Evolutionary conservation across 1,140 invertebrate genomes (phyloP), one percentile per base, ranked within the genome.

Genomic region (Pomacea maculata): DNA sequence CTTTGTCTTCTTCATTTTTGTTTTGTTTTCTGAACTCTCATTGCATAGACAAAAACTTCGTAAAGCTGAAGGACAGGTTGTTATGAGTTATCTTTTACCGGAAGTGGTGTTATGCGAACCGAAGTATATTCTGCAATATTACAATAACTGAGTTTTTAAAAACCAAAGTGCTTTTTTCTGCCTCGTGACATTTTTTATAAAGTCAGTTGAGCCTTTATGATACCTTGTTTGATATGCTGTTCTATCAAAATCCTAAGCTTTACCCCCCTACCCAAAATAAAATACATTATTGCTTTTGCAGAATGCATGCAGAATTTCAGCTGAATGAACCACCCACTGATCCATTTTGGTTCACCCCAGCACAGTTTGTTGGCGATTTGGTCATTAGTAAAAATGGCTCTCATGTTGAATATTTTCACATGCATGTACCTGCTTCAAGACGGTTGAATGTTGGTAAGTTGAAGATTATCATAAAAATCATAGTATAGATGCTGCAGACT

Each of bases 321-420:
- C 79, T 92, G 64, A 92, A 92, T 85, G 85, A 90, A 54, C 91
- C 91, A 11, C 91, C 91, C n/a, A 82, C 83, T 63, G 85, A 86
- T 78, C 91, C 91, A 82, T 92, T 92, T 80, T 92, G 91, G 91
- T 92, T 91, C 82, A 92, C 91, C 12, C 92, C 92, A 52, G 89
- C 88, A 14, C 91, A 92, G 84, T 91, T 92, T 78, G 88, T 84
- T 9, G 91, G 90, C 19, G 83, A 85, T 68, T 64, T 91, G 21
- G 87, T 89, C 15, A 86, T 91, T 45, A 79, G 84, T 14, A 83
- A 82, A 81, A 86, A 91, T 85, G 80, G 82, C 6, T 84, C 82
- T 54, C 80, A 85, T 52, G 83, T 92, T n/a, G 17, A 86, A 15
- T 83, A 88, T 67, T 92, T 92, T 78, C 83, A 88, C 65, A 82